Percentiles rank a stretch among this genome's conserved stretches.
Evolutionary conservation across 2,113 vertebrate species (phyloP).

Genomic region (Strigops habroptila): DNA sequence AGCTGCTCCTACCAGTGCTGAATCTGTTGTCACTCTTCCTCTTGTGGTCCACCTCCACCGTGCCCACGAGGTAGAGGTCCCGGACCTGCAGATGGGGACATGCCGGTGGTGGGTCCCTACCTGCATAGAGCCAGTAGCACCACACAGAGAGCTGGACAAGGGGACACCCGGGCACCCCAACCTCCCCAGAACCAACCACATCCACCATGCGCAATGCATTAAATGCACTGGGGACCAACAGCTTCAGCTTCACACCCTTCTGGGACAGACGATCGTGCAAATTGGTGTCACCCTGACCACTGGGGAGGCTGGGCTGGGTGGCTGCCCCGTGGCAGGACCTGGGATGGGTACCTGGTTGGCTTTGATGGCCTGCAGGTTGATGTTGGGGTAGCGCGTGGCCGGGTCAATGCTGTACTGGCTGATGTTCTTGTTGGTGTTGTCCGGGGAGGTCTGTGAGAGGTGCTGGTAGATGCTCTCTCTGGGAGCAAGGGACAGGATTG

Average conservation of each 20-base stretch:
- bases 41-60: conserved; percentile 46
- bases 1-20: neutral
- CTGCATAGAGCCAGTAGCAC: neutral
- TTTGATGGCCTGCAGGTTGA: conserved; percentile 84
- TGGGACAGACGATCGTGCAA: rapidly evolving
- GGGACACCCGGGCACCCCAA: neutral
- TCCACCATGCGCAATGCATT: rapidly evolving
- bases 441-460: conserved; percentile 91
- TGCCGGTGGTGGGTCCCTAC: neutral
- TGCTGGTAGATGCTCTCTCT: conserved; percentile 92
- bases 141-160: rapidly evolving
- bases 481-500: neutral
- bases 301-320: neutral
- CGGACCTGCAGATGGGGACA: conserved; percentile 58
- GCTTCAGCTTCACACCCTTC: neutral
- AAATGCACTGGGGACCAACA: neutral
- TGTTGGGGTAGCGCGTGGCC: conserved; percentile 84
- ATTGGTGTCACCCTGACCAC: neutral
- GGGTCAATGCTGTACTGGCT: conserved; percentile 86
- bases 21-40: conserved; percentile 30
- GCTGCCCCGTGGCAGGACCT: neutral
- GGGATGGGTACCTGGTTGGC: conserved; percentile 78
- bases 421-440: conserved; percentile 89
- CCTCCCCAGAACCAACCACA: rapidly evolving
- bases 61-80: conserved; percentile 77